phyloP scores from a whole-genome alignment of 2,113 vertebrate species.

The Clarias batrachus region DNA sequence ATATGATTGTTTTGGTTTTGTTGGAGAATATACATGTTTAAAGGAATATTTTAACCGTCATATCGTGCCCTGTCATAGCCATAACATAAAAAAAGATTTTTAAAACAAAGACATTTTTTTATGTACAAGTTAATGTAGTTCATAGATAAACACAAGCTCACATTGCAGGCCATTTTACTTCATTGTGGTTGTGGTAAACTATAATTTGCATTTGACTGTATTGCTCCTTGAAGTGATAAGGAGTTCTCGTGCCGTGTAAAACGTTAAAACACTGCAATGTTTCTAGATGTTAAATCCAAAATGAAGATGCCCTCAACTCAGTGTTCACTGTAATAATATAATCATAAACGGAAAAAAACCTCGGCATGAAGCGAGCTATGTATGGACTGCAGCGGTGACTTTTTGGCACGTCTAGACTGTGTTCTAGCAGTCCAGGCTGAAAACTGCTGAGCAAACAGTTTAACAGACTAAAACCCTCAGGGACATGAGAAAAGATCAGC shows the following conservation, averaged over 20 bases:
- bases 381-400: neutral
- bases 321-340: neutral
- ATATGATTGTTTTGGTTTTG: neutral
- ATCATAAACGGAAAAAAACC: neutral
- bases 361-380: neutral
- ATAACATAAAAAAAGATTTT: neutral
- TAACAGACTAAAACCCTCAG: neutral
- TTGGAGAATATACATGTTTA: neutral
- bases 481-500: neutral
- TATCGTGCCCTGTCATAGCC: neutral
- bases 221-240: neutral
- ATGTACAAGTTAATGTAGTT: neutral
- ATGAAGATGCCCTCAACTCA: neutral
- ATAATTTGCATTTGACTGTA: neutral
- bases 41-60: neutral
- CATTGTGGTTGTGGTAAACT: neutral
- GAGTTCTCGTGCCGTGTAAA: neutral
- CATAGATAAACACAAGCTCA: neutral
- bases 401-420: neutral
- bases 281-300: neutral
- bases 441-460: slow-evolving; percentile 18
- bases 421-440: neutral
- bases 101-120: neutral
- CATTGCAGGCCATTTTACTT: neutral
- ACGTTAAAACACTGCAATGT: neutral